These are phyloP conservation scores for Merodon equestris DNA, from an alignment of 2,888 invertebrate genomes.

Conservation along the genomic window DNA sequence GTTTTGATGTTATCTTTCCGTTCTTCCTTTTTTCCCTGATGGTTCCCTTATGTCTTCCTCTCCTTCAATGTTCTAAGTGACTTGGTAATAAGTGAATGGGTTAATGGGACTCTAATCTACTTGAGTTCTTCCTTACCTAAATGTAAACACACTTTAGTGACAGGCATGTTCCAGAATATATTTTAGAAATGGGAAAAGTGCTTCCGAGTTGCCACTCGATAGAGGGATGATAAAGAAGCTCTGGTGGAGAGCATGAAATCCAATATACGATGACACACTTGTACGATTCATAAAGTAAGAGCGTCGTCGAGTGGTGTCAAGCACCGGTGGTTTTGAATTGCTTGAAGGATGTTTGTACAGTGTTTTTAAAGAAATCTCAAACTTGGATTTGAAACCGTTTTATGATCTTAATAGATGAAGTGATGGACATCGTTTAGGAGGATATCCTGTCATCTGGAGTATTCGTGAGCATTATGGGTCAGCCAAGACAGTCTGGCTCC, in stretches of 20 bases:
- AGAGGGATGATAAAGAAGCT: conserved; percentile 32
- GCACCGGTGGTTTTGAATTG: conserved; percentile 48
- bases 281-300: conserved; percentile 31
- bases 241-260: conserved; percentile 35
- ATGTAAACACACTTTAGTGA: conserved; percentile 19
- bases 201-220: conserved; percentile 14
- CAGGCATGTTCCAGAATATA: conserved; percentile 48
- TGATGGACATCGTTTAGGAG: too few relatives aligned
- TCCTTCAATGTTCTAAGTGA: neutral
- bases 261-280: conserved; percentile 63
- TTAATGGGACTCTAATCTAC: conserved; percentile 56
- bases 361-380: too few relatives aligned
- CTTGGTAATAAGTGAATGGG: conserved; percentile 43
- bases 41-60: too few relatives aligned
- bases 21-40: too few relatives aligned
- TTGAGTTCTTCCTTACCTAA: conserved; percentile 11
- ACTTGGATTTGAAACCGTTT: too few relatives aligned
- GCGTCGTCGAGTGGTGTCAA: conserved; percentile 53
- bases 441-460: too few relatives aligned
- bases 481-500: too few relatives aligned
- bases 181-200: conserved; percentile 9
- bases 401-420: too few relatives aligned
- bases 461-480: too few relatives aligned
- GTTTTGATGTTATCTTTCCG: too few relatives aligned
- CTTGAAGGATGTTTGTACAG: conserved; percentile 29